Evolutionary conservation across 2,113 vertebrate genomes (phyloP).

Genomic region (Cromileptes altivelis): DNA sequence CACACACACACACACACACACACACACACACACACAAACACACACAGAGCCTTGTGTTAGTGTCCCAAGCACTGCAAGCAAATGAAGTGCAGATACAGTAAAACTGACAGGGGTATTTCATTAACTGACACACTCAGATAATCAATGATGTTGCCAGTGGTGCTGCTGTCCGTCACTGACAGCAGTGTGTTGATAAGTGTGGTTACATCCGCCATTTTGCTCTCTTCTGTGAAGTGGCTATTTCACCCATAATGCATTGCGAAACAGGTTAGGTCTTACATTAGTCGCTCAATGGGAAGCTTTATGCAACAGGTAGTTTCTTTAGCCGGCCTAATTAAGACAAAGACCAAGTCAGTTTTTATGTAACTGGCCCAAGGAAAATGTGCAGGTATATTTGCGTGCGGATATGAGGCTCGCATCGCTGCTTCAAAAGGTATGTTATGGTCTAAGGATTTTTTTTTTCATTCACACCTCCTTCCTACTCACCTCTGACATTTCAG

Average conservation of each 20-base stretch:
- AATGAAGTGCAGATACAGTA: too few species aligned
- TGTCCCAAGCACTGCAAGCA: too few species aligned
- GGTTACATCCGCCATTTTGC: background rate
- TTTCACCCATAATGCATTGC: background rate
- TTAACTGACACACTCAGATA: background rate
- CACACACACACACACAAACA: too few species aligned
- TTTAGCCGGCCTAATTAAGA: too few species aligned
- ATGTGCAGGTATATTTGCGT: background rate
- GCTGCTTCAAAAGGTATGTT: constrained; percentile 27
- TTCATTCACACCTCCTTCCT: constrained; percentile 52
- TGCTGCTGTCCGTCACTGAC: too few species aligned
- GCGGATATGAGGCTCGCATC: background rate
- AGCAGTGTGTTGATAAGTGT: background rate
- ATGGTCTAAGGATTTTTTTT: constrained; percentile 18
- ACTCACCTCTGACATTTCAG: constrained; percentile 76
- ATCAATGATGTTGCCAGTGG: too few species aligned
- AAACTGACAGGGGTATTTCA: too few species aligned
- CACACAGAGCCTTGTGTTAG: too few species aligned
- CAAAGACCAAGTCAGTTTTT: too few species aligned
- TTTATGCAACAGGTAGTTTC: too few species aligned
- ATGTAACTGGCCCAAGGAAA: background rate
- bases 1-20: too few species aligned
- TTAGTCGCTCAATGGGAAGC: too few species aligned
- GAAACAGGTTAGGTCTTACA: background rate
- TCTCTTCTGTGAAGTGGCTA: background rate